These are phyloP conservation scores for Varanus salvator DNA, from an alignment of 2,113 vertebrate genomes.

Conservation along the genomic window DNA sequence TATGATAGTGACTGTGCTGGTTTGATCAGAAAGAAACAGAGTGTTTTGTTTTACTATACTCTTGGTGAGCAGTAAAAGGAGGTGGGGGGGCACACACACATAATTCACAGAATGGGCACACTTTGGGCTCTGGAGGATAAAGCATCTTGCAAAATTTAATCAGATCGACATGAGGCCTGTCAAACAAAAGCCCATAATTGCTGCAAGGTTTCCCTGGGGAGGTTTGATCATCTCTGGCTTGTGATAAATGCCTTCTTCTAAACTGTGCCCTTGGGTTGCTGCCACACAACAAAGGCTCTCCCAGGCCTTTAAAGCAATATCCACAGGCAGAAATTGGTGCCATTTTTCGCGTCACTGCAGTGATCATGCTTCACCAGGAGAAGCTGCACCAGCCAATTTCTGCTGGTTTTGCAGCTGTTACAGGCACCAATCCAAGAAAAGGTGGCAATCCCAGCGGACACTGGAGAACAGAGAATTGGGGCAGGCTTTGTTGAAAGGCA, in stretches of 20 bases:
- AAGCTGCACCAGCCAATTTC: neutral
- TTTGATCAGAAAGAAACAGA: conserved; percentile 5
- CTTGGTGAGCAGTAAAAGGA: neutral
- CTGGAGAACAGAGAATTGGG: neutral
- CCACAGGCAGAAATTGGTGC: neutral
- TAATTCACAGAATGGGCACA: neutral
- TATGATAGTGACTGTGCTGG: neutral
- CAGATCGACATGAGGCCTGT: neutral
- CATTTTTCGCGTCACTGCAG: neutral
- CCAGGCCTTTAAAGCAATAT: neutral
- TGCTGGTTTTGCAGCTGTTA: neutral
- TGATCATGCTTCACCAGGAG: neutral
- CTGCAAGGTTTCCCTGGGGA: neutral
- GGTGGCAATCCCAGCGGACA: neutral
- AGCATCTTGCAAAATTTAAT: neutral
- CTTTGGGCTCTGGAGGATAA: neutral
- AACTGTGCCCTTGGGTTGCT: neutral
- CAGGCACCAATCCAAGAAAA: neutral
- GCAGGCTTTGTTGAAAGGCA: neutral
- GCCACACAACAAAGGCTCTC: neutral
- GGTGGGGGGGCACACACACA: neutral
- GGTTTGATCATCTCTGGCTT: neutral
- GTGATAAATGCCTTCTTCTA: neutral
- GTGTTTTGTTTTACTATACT: neutral
- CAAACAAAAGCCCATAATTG: neutral